Evolutionary conservation across 1,140 invertebrate genomes (phyloP).

Genomic region (Megalonaias nervosa): DNA sequence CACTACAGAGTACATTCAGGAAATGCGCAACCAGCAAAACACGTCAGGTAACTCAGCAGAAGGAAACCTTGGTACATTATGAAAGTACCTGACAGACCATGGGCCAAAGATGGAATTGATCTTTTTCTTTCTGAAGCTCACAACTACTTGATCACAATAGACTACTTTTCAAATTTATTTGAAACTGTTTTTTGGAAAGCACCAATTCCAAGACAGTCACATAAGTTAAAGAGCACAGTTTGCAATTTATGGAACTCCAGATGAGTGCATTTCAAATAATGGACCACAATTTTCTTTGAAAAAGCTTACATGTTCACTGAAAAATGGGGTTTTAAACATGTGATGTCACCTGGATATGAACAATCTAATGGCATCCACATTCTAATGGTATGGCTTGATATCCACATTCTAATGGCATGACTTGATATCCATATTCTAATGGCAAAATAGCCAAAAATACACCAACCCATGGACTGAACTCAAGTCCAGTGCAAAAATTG

Average conservation of each 20-base stretch:
- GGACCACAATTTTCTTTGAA: slow-evolving; percentile 40
- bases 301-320: slow-evolving; percentile 37
- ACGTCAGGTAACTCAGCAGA: slow-evolving; percentile 11
- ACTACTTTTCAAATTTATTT: slow-evolving; percentile 41
- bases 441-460: slow-evolving; percentile 40
- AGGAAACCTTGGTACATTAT: slow-evolving; percentile 23
- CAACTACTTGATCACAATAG: slow-evolving; percentile 39
- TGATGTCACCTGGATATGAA: neutral
- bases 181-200: slow-evolving; percentile 31
- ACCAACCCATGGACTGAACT: slow-evolving; percentile 26
- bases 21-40: slow-evolving; percentile 28
- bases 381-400: slow-evolving; percentile 14
- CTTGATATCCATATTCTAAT: slow-evolving; percentile 41
- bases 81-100: slow-evolving; percentile 18
- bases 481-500: slow-evolving; percentile 37
- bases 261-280: slow-evolving; percentile 35
- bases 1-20: slow-evolving; percentile 16
- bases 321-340: slow-evolving; percentile 45
- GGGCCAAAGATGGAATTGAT: slow-evolving; percentile 38
- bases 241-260: slow-evolving; percentile 40
- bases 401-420: slow-evolving; percentile 33
- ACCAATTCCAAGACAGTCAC: slow-evolving; percentile 20
- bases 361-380: no score
- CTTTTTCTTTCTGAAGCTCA: slow-evolving; percentile 38
- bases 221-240: slow-evolving; percentile 33